A percentile compares a stretch with the other conserved stretches of the same genome.
phyloP scores from a whole-genome alignment of 2,113 vertebrate species.

The Oreotrochilus melanogaster region DNA sequence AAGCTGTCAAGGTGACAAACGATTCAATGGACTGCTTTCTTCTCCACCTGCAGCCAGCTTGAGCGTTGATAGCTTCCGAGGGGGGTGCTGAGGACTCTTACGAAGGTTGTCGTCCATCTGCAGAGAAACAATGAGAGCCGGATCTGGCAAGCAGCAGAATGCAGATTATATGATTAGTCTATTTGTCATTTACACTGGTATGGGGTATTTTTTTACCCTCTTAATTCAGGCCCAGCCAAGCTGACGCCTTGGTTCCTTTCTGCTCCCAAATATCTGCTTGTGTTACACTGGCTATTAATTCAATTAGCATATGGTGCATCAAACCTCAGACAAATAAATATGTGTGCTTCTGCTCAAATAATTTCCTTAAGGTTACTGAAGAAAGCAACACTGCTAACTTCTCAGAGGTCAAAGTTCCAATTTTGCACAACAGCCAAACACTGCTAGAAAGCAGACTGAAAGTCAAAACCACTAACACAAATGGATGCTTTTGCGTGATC shows the following conservation, averaged over 20 bases:
- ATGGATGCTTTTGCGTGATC: not conserved
- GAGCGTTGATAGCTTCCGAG: slow-evolving; percentile 84
- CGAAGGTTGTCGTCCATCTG: slow-evolving; percentile 99
- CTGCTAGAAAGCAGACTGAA: not conserved
- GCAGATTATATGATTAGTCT: not conserved
- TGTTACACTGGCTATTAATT: not conserved
- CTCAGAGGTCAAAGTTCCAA: not conserved
- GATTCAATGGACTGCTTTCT: slow-evolving; percentile 78
- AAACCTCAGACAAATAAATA: not conserved
- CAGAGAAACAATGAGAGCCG: slow-evolving; percentile 68
- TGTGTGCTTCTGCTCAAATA: not conserved
- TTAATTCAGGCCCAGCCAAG: not conserved
- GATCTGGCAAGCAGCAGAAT: slow-evolving; percentile 54
- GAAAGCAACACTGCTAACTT: not conserved
- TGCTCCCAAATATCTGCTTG: not conserved
- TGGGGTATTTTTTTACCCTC: not conserved
- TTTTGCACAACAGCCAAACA: not conserved
- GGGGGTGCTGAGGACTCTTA: slow-evolving; percentile 93
- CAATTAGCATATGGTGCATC: not conserved
- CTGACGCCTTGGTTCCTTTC: not conserved
- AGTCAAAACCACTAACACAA: not conserved
- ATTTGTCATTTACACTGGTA: not conserved
- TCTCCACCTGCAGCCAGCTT: slow-evolving; percentile 81
- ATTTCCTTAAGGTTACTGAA: not conserved
- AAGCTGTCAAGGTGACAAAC: slow-evolving; percentile 78